Base-by-base conservation (phyloP, 2,113 vertebrate species). In the Solea senegalensis region DNA sequence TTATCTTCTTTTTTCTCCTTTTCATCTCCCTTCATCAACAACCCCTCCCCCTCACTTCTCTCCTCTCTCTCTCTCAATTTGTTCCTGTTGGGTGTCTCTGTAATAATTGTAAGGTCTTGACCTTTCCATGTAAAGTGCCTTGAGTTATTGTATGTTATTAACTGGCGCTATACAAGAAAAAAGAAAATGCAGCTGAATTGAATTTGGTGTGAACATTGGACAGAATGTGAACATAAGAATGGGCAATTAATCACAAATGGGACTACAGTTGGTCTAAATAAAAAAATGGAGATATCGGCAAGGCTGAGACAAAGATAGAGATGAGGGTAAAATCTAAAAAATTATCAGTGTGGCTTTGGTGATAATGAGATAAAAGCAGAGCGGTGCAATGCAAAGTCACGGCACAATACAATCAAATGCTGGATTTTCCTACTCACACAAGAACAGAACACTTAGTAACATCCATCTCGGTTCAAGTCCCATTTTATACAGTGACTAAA, bases 401-500 rank as follows among this genome's bases (percentile, higher is more conserved):
- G 54, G 9, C 44, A 10, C 7, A 4, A 27, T 5, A 10, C 7
- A 4, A 27, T 5, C n/a, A 13, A 4, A 34, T 13, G 50, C 8
- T 7, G 16, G 34, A 62, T 51, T 46, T 67, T 64, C 39, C 45
- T 7, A 34, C 26, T 45, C 4, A 26, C 10, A 52, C 9, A 44
- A 55, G 41, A 46, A 12, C 43, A 50, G 41, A 26, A 58, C 9
- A 41, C 53, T 41, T 13, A 58, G 39, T 34, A 72, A 62, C 54
- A 14, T 60, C 13, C 15, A 26, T 41, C 26, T 49, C 39, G 45
- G 44, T 53, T 40, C 54, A 26, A 59, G 43, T 59, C 40, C 27
- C 51, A 12, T 69, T 16, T 71, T 40, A 59, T 11, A 58, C n/a
- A 46, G n/a, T 7, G 14, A 9, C 45, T 48, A 50, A n/a, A 16